Percentiles rank a stretch among this genome's conserved stretches.
Conservation (phyloP, 2,113 vertebrate genomes). For the Redunca redunca region DNA sequence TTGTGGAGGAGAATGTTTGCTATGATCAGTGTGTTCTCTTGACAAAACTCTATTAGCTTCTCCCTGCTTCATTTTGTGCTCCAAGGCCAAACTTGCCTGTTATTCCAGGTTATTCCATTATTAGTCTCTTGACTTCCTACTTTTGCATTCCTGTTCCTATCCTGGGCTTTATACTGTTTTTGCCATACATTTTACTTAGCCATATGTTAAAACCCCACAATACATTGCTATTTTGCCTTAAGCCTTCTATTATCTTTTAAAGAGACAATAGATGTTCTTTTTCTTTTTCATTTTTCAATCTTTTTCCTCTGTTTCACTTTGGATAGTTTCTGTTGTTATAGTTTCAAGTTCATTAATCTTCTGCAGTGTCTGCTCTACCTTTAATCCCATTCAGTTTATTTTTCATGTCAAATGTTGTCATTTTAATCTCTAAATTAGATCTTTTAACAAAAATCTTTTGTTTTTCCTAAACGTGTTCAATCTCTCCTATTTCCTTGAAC, state of each 20-base stretch:
- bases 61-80: not conserved
- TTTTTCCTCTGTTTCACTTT: not conserved
- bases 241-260: not conserved
- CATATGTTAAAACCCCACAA: not conserved
- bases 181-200: not conserved
- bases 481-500: not conserved
- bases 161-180: not conserved
- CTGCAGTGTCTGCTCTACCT: not conserved
- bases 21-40: not conserved
- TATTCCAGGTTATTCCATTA: not conserved
- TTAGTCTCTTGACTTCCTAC: not conserved
- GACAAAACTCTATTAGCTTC: not conserved
- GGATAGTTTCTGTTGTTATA: not conserved
- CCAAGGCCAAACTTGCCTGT: not conserved
- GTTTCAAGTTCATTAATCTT: not conserved
- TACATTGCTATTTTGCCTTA: not conserved
- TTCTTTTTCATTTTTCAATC: not conserved
- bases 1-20: not conserved
- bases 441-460: not conserved
- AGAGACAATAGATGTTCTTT: not conserved
- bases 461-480: not conserved
- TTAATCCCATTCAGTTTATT: not conserved
- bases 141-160: not conserved
- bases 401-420: not conserved
- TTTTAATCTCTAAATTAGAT: not conserved